These are phyloP conservation scores for Noctua janthe DNA, from an alignment of 2,888 invertebrate genomes.

Conservation along the genomic window DNA sequence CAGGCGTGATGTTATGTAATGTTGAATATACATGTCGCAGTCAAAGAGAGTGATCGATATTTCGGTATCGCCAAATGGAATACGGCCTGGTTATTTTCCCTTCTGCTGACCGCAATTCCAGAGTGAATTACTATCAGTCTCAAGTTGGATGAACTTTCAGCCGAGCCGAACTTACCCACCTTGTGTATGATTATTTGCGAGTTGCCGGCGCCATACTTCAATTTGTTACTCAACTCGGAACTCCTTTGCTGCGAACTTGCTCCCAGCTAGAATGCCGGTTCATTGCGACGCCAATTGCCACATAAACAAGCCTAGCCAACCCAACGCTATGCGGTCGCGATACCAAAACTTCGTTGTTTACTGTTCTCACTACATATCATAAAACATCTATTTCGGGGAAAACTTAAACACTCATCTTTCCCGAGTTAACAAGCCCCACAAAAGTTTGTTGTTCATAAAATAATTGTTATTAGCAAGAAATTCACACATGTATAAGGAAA, in stretches of 20 bases:
- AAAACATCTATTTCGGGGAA: slow-evolving; percentile 70
- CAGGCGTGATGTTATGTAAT: background rate
- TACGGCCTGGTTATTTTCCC: slow-evolving; percentile 67
- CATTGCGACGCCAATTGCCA: slow-evolving; percentile 86
- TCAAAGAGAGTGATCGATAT: slow-evolving; percentile 45
- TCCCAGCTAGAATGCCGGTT: slow-evolving; percentile 78
- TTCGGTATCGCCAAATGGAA: slow-evolving; percentile 38
- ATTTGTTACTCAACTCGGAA: slow-evolving; percentile 84
- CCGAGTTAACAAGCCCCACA: slow-evolving; percentile 66
- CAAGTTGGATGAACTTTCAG: slow-evolving; percentile 78
- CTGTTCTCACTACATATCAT: slow-evolving; percentile 80
- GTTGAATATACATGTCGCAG: slow-evolving; percentile 31
- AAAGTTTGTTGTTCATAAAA: slow-evolving; percentile 71
- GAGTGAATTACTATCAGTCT: slow-evolving; percentile 81
- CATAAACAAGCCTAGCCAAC: slow-evolving; percentile 84
- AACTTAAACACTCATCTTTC: slow-evolving; percentile 73
- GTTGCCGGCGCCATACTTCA: slow-evolving; percentile 81
- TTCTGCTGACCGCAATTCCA: slow-evolving; percentile 78
- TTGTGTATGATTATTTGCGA: slow-evolving; percentile 87
- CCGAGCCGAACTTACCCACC: slow-evolving; percentile 78
- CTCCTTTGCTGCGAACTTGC: slow-evolving; percentile 83
- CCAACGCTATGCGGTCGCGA: slow-evolving; percentile 79
- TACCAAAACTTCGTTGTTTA: slow-evolving; percentile 83
- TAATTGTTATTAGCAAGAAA: slow-evolving; percentile 66
- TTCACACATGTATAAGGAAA: slow-evolving; percentile 57